A percentile compares a stretch with the other conserved stretches of the same genome.
phyloP scores from a whole-genome alignment of 2,888 invertebrate genomes.

The Melipona beecheii region DNA sequence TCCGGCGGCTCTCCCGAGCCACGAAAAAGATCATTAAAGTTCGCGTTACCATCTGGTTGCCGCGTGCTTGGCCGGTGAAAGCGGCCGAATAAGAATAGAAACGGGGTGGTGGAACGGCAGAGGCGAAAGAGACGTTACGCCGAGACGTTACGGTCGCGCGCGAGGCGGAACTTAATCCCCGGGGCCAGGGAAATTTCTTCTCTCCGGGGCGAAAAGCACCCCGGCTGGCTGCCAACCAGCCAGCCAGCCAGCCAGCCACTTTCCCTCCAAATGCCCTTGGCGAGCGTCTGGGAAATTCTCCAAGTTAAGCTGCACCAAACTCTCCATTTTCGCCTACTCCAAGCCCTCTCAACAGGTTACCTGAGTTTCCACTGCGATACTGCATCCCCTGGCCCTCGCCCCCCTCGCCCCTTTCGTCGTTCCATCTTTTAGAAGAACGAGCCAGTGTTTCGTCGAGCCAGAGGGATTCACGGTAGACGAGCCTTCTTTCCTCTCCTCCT shows the following conservation, averaged over 20 bases:
- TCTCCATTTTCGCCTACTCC: slow-evolving; percentile 71
- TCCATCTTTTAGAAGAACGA: slow-evolving; percentile 7
- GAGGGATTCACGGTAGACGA: slow-evolving; percentile 27
- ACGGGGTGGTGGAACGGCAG: not conserved
- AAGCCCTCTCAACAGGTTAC: slow-evolving; percentile 79
- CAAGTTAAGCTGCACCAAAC: slow-evolving; percentile 70
- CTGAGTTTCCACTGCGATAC: slow-evolving; percentile 60
- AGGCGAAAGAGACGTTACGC: slow-evolving; percentile 25
- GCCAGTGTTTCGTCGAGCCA: slow-evolving; percentile 19
- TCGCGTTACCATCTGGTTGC: slow-evolving; percentile 57
- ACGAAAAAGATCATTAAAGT: slow-evolving; percentile 62
- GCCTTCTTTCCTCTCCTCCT: not conserved
- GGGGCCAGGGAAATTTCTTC: slow-evolving; percentile 65
- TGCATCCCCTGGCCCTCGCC: slow-evolving; percentile 30
- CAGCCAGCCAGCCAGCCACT: slow-evolving; percentile 62
- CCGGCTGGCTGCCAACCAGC: not conserved
- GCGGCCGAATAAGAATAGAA: slow-evolving; percentile 59
- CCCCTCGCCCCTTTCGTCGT: not conserved
- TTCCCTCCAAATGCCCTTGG: slow-evolving; percentile 71
- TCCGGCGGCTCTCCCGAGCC: slow-evolving; percentile 47
- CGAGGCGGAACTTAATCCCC: slow-evolving; percentile 66
- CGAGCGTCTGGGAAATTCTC: slow-evolving; percentile 77
- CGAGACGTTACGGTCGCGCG: slow-evolving; percentile 50
- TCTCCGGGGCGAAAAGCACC: not conserved
- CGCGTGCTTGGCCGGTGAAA: slow-evolving; percentile 39